A percentile compares a stretch with the other conserved stretches of the same genome.
Conservation (phyloP, 1,140 invertebrate species). For the Spodoptera frugiperda region DNA sequence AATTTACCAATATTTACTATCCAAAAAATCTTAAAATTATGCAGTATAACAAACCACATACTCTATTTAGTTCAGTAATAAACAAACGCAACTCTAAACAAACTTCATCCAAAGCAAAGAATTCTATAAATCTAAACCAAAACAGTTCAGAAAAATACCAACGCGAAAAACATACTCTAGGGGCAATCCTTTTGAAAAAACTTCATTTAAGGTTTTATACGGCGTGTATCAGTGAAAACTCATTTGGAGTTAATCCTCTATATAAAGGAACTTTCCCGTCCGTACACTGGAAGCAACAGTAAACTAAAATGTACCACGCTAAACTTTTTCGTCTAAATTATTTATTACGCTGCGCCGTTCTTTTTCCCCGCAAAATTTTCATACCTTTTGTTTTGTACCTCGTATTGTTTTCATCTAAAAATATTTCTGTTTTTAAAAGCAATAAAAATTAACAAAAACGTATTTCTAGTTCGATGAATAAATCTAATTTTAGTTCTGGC, state of each 20-base stretch:
- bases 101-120: too few relatives aligned
- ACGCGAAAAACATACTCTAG: constrained; percentile 14
- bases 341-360: constrained; percentile 45
- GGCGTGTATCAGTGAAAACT: constrained; percentile 55
- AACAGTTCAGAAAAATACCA: constrained; percentile 2
- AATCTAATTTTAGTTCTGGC: constrained; percentile 12
- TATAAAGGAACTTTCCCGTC: constrained; percentile 60
- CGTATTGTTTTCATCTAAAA: constrained; percentile 4
- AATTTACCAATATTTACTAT: too few relatives aligned
- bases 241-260: constrained; percentile 60
- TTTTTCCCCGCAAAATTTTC: constrained; percentile 34
- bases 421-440: not conserved
- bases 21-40: too few relatives aligned
- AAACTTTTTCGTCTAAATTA: constrained; percentile 53
- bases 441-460: constrained; percentile 10
- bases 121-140: not conserved
- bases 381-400: constrained; percentile 37
- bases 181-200: constrained; percentile 48
- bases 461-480: constrained; percentile 8
- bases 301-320: constrained; percentile 49
- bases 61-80: too few relatives aligned
- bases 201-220: constrained; percentile 47
- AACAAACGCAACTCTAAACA: too few relatives aligned
- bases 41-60: too few relatives aligned
- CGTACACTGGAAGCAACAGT: constrained; percentile 22